Evolutionary conservation across 2,797 vertebrate species (phyloP).

Genomic region (Ceyx erithaca): DNA sequence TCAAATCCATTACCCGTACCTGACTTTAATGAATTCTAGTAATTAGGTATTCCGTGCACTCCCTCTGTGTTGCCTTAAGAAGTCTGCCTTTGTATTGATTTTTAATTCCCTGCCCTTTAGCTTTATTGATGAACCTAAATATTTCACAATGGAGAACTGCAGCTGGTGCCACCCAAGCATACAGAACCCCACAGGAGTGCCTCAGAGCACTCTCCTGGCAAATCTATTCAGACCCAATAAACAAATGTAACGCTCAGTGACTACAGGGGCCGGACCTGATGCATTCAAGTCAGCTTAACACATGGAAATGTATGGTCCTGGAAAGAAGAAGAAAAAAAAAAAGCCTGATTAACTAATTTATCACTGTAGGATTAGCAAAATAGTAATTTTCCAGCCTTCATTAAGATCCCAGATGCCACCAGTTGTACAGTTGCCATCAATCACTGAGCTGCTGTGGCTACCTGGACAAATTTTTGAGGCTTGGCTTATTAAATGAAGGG

Average conservation of each 20-base stretch:
- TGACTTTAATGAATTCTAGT: slow-evolving; percentile 21
- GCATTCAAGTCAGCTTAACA: background rate
- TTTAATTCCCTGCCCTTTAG: slow-evolving; percentile 64
- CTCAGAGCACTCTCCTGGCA: background rate
- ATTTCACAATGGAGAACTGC: slow-evolving; percentile 36
- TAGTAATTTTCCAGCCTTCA: background rate
- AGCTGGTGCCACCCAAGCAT: slow-evolving; percentile 14
- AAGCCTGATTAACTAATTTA: background rate
- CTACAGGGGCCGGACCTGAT: background rate
- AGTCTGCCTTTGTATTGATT: slow-evolving; percentile 64
- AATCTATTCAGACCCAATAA: slow-evolving; percentile 18
- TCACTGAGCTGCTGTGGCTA: background rate
- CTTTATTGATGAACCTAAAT: slow-evolving; percentile 62
- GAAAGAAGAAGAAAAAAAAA: background rate
- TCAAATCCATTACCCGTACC: slow-evolving; percentile 23
- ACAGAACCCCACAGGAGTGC: background rate
- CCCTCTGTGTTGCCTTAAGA: slow-evolving; percentile 46
- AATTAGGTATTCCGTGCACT: slow-evolving; percentile 13
- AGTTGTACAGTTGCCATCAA: background rate
- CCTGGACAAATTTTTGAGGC: background rate
- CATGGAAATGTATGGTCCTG: background rate
- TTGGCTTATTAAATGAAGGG: background rate
- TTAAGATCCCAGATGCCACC: background rate
- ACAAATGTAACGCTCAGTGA: background rate
- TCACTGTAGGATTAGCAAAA: background rate